Evolutionary conservation across 2,888 invertebrate species (phyloP).

Genomic region (Chrysodeixis includens): DNA sequence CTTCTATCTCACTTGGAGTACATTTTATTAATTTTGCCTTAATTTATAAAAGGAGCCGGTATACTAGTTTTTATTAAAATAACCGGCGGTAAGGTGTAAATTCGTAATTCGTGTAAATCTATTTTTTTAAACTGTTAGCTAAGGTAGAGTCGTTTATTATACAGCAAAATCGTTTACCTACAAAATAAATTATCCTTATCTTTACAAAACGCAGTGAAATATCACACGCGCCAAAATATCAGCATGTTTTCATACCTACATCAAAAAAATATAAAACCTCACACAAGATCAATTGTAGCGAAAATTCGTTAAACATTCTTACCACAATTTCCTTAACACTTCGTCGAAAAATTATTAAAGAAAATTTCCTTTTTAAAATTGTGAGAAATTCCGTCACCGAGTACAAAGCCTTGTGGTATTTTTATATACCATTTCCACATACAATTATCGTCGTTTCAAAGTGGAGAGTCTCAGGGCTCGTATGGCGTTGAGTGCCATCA

Average conservation of each 20-base stretch:
- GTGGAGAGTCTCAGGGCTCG: constrained; percentile 57
- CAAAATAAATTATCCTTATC: too few species aligned
- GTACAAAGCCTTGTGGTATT: constrained; percentile 59
- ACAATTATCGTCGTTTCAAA: constrained; percentile 67
- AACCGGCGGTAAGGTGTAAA: too few species aligned
- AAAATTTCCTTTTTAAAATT: constrained; percentile 50
- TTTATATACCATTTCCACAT: constrained; percentile 65
- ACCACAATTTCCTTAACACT: constrained; percentile 21
- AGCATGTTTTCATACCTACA: too few species aligned
- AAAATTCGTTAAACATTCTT: constrained; percentile 16
- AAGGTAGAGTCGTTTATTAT: too few species aligned
- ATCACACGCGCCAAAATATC: neutral
- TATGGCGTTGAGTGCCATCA: constrained; percentile 65
- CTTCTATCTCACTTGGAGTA: neutral
- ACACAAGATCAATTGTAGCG: neutral
- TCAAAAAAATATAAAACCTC: neutral
- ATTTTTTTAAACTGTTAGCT: too few species aligned
- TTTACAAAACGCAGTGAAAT: neutral
- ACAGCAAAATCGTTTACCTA: too few species aligned
- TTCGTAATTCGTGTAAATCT: too few species aligned
- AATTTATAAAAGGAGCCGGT: too few species aligned
- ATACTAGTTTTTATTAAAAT: too few species aligned
- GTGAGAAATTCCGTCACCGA: constrained; percentile 55
- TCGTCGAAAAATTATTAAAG: constrained; percentile 48
- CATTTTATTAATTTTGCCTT: too few species aligned